Base-by-base conservation (phyloP, 1,140 invertebrate species). In the Trichomalopsis sarcophagae region DNA sequence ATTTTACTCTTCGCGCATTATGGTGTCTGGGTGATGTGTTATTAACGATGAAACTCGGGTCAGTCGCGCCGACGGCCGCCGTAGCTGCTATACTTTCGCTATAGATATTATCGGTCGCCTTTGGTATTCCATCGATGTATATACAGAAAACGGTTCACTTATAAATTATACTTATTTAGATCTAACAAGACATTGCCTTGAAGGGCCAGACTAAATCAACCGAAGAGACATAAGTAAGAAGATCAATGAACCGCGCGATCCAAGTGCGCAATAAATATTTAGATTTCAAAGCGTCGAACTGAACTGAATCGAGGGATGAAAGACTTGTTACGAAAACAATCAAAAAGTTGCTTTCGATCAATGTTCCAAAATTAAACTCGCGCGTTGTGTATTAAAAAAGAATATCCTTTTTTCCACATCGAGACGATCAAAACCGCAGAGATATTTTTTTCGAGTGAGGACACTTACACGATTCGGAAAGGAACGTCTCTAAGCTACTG, bases 361-460 rank as follows among this genome's bases (percentile, higher is more conserved):
- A 40, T 36, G 10, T 74, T 7, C 73, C 30, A 10, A 69, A 69
- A 69, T 27, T 69, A 69, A 69, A 69, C 23, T 5, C 5, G 13
- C 66, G 9, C 66, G 23, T 69, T 27, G 4, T 66, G 21, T 66
- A 2, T 17, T 21, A 7, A 66, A 17, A n/a, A 66, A 66, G 5
- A 36, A 4, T 36, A 36, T 36, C 27, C 27, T 1, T 27, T 36
- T 5, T 36, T 3, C 33, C 5, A 36, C 3, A 36, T 36, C 21
- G n/a, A 66, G 62, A 21, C 62, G 33, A 17, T 14, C 1, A 27
- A 40, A 14, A 33, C 33, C 33, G 33, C 33, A 66, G 50, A 27
- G 40, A 66, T 40, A 82, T 62, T 68, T 68, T 82, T 50, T 84
- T 77, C 23, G 36, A 69, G 73, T 77, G 23, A n/a, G 23, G 40